These are phyloP conservation scores for Rhyzopertha dominica DNA, from an alignment of 1,140 invertebrate species.

Conservation along the genomic window DNA sequence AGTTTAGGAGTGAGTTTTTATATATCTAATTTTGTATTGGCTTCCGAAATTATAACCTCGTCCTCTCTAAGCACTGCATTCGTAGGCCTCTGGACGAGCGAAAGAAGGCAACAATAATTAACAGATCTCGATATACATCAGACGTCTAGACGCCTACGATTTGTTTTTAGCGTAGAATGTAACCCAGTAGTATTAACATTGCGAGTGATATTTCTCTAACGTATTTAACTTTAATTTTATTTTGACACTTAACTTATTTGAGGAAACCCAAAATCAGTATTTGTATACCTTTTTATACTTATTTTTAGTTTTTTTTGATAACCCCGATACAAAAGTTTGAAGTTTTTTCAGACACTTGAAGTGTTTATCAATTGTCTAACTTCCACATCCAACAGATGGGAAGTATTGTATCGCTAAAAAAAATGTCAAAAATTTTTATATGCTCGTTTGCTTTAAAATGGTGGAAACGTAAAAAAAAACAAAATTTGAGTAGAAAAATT, in stretches of 20 bases:
- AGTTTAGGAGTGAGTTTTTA: constrained; percentile 10
- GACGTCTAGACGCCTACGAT: constrained; percentile 1
- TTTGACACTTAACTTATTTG: constrained; percentile 34
- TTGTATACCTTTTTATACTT: constrained; percentile 36
- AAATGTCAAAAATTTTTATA: no score
- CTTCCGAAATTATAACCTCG: neutral
- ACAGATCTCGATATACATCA: no score
- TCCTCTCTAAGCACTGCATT: neutral
- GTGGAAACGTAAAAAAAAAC: no score
- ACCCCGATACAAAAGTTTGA: no score
- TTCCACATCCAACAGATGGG: no score
- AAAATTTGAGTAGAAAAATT: no score
- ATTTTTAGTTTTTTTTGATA: constrained; percentile 19
- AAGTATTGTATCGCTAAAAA: no score
- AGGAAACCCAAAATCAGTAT: constrained; percentile 39
- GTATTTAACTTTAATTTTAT: constrained; percentile 27
- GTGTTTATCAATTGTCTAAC: no score
- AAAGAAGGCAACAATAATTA: constrained; percentile 15
- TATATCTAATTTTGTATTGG: constrained; percentile 16
- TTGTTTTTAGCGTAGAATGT: constrained; percentile 15
- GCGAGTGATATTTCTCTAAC: constrained; percentile 34
- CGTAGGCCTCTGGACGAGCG: constrained; percentile 16
- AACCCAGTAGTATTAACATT: constrained; percentile 34
- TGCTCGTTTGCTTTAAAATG: no score
- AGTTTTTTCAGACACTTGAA: no score